phyloP scores from a whole-genome alignment of 35 echinoderm and acorn worm species.

The Holothuria glaberrima region DNA sequence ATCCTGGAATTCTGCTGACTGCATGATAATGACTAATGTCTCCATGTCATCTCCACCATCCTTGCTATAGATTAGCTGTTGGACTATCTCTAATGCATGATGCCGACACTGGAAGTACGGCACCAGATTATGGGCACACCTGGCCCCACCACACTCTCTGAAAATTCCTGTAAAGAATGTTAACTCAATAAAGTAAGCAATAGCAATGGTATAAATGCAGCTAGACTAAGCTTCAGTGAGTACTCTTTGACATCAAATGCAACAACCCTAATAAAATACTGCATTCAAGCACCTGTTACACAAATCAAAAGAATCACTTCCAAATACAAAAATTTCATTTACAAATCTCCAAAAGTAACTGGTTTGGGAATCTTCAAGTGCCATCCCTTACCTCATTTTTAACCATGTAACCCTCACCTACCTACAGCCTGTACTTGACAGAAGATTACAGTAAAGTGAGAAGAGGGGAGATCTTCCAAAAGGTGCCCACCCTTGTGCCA shows the following conservation, averaged over 20 bases:
- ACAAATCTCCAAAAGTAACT: no score
- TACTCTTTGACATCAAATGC: background rate
- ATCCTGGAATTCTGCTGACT: slow-evolving; percentile 75
- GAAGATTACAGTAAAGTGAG: no score
- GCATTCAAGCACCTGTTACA: background rate
- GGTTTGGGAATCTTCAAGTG: no score
- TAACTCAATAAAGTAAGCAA: background rate
- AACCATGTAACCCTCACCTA: no score
- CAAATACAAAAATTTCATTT: no score
- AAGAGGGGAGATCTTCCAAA: no score
- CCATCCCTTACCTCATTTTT: no score
- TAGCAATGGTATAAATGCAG: background rate
- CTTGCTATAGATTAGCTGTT: slow-evolving; percentile 82
- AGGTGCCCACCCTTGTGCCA: no score
- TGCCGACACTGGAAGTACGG: slow-evolving; percentile 91
- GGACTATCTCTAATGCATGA: slow-evolving; percentile 81
- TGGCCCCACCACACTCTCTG: slow-evolving; percentile 85
- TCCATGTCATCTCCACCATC: slow-evolving; percentile 95
- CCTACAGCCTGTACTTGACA: no score
- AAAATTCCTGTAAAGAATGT: slow-evolving; percentile 69
- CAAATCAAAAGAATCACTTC: no score
- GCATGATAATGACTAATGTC: slow-evolving; percentile 86
- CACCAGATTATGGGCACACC: slow-evolving; percentile 88
- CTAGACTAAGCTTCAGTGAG: background rate
- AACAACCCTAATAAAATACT: background rate